phyloP scores from a whole-genome alignment of 2,797 vertebrate species.

The Danio albolineatus region DNA sequence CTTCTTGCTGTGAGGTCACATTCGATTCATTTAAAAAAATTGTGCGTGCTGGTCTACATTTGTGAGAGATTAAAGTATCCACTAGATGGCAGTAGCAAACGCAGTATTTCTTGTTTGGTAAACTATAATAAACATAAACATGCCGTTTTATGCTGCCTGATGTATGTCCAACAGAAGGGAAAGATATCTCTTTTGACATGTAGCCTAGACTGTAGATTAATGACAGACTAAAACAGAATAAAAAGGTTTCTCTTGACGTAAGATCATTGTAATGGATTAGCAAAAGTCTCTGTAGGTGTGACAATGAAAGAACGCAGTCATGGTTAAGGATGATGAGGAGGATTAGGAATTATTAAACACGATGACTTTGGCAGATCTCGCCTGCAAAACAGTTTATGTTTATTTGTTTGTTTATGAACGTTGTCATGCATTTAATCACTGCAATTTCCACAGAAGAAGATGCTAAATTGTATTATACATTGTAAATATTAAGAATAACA shows the following conservation, averaged over 20 bases:
- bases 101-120: neutral
- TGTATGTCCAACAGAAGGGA: neutral
- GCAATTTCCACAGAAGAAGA: neutral
- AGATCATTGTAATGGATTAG: neutral
- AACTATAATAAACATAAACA: too few relatives aligned
- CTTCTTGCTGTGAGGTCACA: too few relatives aligned
- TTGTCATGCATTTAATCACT: neutral
- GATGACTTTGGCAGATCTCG: neutral
- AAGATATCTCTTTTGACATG: neutral
- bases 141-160: neutral
- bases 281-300: constrained; percentile 10
- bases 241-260: neutral
- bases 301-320: neutral
- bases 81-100: constrained; percentile 16
- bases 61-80: neutral
- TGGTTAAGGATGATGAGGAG: neutral
- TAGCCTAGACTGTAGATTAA: neutral
- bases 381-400: neutral
- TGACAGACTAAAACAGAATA: too few relatives aligned
- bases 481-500: too few relatives aligned
- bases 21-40: too few relatives aligned
- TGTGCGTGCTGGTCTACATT: too few relatives aligned
- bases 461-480: too few relatives aligned
- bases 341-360: neutral
- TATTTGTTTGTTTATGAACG: neutral